Conservation (phyloP, 2,797 vertebrate species). For the Rhinophrynus dorsalis region DNA sequence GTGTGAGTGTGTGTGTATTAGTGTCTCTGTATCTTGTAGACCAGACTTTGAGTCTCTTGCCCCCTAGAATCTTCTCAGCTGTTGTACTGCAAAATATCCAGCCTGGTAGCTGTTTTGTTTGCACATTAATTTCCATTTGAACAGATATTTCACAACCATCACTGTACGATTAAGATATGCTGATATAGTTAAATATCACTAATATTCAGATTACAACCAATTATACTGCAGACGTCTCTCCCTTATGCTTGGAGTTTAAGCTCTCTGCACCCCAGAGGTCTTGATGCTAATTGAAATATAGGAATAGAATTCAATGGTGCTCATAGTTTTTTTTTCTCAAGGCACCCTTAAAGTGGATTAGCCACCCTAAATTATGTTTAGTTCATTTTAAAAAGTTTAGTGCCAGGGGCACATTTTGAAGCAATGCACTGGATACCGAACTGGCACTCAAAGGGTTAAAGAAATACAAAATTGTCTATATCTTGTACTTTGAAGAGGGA, state of each 20-base stretch:
- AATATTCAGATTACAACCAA: constrained; percentile 8
- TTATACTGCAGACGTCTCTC: background rate
- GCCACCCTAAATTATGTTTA: too few species aligned
- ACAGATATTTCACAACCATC: constrained; percentile 24
- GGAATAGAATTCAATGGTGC: too few species aligned
- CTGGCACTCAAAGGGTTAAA: too few species aligned
- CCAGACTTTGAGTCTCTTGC: constrained; percentile 44
- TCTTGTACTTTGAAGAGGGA: too few species aligned
- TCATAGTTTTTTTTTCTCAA: too few species aligned
- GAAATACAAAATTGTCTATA: too few species aligned
- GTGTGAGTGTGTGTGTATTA: constrained; percentile 19
- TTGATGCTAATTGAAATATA: background rate
- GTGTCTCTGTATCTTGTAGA: constrained; percentile 18
- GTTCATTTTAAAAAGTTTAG: too few species aligned
- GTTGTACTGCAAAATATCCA: constrained; percentile 8
- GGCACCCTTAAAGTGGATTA: too few species aligned
- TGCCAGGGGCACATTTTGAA: too few species aligned
- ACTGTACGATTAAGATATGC: constrained; percentile 9
- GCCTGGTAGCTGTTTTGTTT: constrained; percentile 13
- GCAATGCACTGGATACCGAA: too few species aligned
- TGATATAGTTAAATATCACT: constrained; percentile 4
- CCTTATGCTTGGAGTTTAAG: background rate
- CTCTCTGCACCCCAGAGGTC: background rate
- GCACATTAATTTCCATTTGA: constrained; percentile 24
- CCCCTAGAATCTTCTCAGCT: constrained; percentile 20